phyloP scores from a whole-genome alignment of 2,888 invertebrate species.

The Leptopilina myrica region DNA sequence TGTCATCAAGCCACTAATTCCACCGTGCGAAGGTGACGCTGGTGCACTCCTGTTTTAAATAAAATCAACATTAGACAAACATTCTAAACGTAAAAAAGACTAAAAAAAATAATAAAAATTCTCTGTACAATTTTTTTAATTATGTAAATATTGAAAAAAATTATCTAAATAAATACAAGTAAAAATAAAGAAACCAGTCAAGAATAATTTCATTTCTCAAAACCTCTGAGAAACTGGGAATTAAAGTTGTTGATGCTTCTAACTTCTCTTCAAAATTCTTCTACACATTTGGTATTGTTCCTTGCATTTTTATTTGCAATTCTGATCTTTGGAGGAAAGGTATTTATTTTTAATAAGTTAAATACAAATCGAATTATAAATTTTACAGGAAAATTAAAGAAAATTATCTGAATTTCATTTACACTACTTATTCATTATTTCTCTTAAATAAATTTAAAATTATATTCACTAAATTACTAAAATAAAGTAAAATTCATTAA shows the following conservation, averaged over 20 bases:
- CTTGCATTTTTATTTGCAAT: conserved; percentile 27
- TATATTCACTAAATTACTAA: too few relatives aligned
- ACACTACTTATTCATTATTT: too few relatives aligned
- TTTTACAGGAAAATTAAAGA: not conserved
- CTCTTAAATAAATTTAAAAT: too few relatives aligned
- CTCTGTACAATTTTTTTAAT: too few relatives aligned
- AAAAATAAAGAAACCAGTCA: too few relatives aligned
- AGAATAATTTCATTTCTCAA: conserved; percentile 27
- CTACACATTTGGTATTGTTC: conserved; percentile 13
- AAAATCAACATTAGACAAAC: not conserved
- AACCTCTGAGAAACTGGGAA: conserved; percentile 18
- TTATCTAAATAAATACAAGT: too few relatives aligned
- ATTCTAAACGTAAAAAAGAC: not conserved
- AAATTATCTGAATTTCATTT: not conserved
- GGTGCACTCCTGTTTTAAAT: conserved; percentile 88
- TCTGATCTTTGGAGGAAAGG: conserved; percentile 34
- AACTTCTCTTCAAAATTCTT: conserved; percentile 25
- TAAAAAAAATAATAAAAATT: conserved; percentile 20
- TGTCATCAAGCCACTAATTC: conserved; percentile 89
- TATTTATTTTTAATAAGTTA: not conserved
- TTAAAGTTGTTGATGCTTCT: conserved; percentile 18
- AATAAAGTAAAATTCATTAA: too few relatives aligned
- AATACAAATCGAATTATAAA: not conserved
- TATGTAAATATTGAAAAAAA: too few relatives aligned
- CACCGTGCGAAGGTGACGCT: conserved; percentile 95